Evolutionary conservation across 2,888 invertebrate species (phyloP), one percentile per base, ranked within the genome.

Genomic region (Apotomis turbidana): DNA sequence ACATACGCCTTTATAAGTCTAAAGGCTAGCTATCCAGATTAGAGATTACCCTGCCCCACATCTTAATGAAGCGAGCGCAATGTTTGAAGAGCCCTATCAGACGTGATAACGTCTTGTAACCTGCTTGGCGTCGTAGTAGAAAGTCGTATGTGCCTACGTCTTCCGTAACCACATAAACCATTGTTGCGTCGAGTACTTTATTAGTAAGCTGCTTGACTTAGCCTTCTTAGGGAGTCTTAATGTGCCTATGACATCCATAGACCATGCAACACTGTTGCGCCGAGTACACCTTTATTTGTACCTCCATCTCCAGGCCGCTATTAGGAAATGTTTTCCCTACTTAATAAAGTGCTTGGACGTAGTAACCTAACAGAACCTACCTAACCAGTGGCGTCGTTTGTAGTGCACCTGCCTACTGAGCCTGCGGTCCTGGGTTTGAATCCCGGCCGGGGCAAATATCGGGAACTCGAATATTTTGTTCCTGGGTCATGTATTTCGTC

Each of bases 41-140:
- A n/a, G 27, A 55, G 67, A 71, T 67, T 57, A 61, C 49, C 52
- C 59, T 66, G 70, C 60, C 15, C 66, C 67, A 71, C 67, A 71
- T 71, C 60, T 58, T 70, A 71, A 71, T 62, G 61, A 67, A 49
- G 71, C 55, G 15, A 54, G 60, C 66, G 71, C 61, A 61, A 71
- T 64, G 67, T 68, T 71, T 62, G 54, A 54, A 27, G 41, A 44
- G 27, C 41, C 27, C 61, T 71, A 71, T 71, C 71, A 62, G 49
- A 9, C 12, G 49, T 67, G 71, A 71, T 71, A 71, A 71, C 57
- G 61, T 67, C 67, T 60, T 55, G 71, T 61, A 70, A 58, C 52
- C 10, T 58, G 44, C 57, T 66, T 36, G 49, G 57, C 57, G 58
- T 49, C 10, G 57, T 13, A 3, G 13, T 10, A 57, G 6, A 66